These are phyloP conservation scores for Siniperca undulata DNA, from an alignment of 2,797 vertebrate genomes.

Conservation along the genomic window DNA sequence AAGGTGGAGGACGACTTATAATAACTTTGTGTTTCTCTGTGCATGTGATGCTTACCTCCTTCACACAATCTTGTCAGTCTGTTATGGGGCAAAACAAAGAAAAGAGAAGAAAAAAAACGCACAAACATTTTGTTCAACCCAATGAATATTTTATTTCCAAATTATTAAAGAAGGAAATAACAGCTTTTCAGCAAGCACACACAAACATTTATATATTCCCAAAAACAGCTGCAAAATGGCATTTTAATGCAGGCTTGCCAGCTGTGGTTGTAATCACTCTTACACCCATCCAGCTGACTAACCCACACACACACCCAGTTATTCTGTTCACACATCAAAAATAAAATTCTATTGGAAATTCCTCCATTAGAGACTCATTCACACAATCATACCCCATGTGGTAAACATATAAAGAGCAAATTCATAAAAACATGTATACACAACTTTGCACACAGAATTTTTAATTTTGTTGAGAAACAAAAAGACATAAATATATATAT, in stretches of 20 bases:
- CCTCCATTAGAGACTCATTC: neutral
- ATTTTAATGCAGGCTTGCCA: neutral
- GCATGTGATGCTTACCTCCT: neutral
- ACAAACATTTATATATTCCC: slow-evolving; percentile 9
- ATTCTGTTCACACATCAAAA: neutral
- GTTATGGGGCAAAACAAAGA: no score
- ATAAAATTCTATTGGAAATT: neutral
- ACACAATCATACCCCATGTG: neutral
- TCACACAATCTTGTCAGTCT: neutral
- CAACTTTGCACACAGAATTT: neutral
- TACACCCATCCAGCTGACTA: neutral
- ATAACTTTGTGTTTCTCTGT: neutral
- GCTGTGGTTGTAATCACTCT: slow-evolving; percentile 11
- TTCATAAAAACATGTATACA: neutral
- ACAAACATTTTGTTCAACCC: neutral
- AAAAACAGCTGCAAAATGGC: slow-evolving; percentile 25
- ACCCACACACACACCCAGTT: neutral
- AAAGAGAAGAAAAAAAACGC: neutral
- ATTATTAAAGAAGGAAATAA: slow-evolving; percentile 7
- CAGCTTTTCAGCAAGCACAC: neutral
- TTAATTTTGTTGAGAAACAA: neutral
- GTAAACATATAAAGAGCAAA: neutral
- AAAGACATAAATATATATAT: neutral
- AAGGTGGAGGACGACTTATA: neutral
- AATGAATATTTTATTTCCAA: slow-evolving; percentile 24